Conservation (phyloP, 2,113 vertebrate species). For the Toxostoma redivivum region DNA sequence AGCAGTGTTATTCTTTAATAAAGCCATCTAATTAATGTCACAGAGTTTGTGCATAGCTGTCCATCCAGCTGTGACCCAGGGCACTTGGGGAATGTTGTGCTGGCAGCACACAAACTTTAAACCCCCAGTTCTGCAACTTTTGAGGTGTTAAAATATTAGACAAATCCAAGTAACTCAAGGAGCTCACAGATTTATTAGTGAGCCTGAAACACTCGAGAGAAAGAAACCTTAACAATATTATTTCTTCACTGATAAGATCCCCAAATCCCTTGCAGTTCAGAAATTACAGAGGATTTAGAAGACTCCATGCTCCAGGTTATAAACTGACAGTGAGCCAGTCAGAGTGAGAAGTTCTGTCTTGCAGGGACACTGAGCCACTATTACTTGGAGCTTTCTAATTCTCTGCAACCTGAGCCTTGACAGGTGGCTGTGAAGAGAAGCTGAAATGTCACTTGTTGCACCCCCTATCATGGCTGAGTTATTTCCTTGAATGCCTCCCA, state of each 20-base stretch:
- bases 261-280: conserved; percentile 26
- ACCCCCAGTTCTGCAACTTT: background rate
- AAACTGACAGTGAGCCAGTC: conserved; percentile 37
- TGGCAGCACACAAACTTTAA: background rate
- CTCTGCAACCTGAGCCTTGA: conserved; percentile 22
- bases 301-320: conserved; percentile 5
- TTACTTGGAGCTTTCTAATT: conserved; percentile 19
- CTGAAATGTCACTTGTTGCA: conserved; percentile 17
- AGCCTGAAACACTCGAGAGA: background rate
- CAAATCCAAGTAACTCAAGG: background rate
- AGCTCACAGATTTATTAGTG: background rate
- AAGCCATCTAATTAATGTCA: background rate
- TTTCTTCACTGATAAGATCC: conserved; percentile 29
- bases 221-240: conserved; percentile 7
- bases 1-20: background rate
- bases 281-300: conserved; percentile 54
- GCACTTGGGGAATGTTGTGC: accelerated
- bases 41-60: background rate
- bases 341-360: conserved; percentile 30
- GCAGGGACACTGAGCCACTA: background rate
- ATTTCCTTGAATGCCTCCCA: background rate
- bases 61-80: background rate
- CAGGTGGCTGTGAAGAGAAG: conserved; percentile 1
- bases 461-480: conserved; percentile 4
- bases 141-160: background rate